phyloP scores from a whole-genome alignment of 2,888 invertebrate genomes.

The Ectobius pallidus region DNA sequence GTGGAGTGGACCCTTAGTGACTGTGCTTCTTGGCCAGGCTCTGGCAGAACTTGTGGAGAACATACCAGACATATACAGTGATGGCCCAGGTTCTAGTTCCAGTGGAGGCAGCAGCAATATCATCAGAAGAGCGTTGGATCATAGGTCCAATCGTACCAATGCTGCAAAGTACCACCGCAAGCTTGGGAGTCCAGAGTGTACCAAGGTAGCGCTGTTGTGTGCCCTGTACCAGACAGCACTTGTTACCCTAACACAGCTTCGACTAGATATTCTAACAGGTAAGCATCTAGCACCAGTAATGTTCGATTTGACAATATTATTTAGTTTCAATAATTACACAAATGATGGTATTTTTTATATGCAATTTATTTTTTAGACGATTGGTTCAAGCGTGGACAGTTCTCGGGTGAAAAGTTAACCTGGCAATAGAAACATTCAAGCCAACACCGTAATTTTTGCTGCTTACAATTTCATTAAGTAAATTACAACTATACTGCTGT shows the following conservation, averaged over 20 bases:
- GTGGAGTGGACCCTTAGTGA: conserved; percentile 63
- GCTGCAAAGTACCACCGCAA: conserved; percentile 72
- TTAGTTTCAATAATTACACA: neutral
- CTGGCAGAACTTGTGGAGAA: conserved; percentile 52
- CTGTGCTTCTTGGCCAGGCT: conserved; percentile 51
- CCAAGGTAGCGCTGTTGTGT: conserved; percentile 85
- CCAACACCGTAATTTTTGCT: too few species aligned
- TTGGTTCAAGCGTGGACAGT: too few species aligned
- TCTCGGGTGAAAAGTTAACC: too few species aligned
- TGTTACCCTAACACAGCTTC: conserved; percentile 87
- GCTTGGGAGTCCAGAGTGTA: conserved; percentile 80
- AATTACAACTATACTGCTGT: too few species aligned
- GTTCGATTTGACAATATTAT: neutral
- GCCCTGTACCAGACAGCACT: conserved; percentile 91
- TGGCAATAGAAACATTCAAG: too few species aligned
- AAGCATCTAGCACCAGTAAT: conserved; percentile 58
- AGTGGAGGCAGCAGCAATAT: conserved; percentile 53
- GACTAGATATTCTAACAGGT: conserved; percentile 91
- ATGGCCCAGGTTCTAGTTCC: conserved; percentile 31
- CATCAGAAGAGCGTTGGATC: conserved; percentile 60
- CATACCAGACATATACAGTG: conserved; percentile 12
- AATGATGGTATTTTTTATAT: too few species aligned
- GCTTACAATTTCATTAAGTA: too few species aligned
- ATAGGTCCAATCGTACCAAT: conserved; percentile 61
- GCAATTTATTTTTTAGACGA: too few species aligned